Evolutionary conservation across 2,888 invertebrate species (phyloP), one percentile per base, ranked within the genome.

Genomic region (Prostheceraeus crozeri): DNA sequence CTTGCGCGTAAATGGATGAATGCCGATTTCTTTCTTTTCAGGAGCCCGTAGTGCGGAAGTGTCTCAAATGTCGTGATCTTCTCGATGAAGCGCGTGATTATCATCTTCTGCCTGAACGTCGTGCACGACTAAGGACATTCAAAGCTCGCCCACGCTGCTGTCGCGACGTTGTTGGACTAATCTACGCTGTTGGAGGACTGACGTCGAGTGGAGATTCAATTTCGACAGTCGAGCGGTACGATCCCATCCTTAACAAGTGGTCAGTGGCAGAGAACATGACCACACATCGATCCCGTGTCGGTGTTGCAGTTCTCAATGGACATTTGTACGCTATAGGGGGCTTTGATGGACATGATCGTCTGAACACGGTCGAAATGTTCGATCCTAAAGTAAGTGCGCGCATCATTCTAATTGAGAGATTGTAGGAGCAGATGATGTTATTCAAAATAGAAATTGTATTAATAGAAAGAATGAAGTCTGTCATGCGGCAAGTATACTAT

Each of bases 41-140:
- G n/a, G n/a, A n/a, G n/a, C n/a, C n/a, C n/a, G n/a, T n/a, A n/a
- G n/a, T n/a, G n/a, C n/a, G n/a, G n/a, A n/a, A n/a, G n/a, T n/a
- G n/a, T n/a, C n/a, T n/a, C n/a, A n/a, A n/a, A n/a, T n/a, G n/a
- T n/a, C n/a, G 84, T 67, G 87, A 89, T 77, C 78, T 88, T 48
- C 73, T 89, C 55, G 89, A 89, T 73, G 89, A 88, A 76, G 89
- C 89, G 1, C 82, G 85, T 72, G 87, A 88, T 71, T 89, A 85
- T 74, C 86, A 88, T 74, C 77, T 89, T 60, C 84, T 89, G 80
- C 89, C 89, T 1, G 87, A 89, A 73, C 78, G 88, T 63, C 79
- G 87, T 4, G 10, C n/a, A 19, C 16, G 28, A 11, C 36, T 60
- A 23, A 85, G 85, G 70, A 84, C 84, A 62, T 86, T 85, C 72